Evolutionary conservation across 2,113 vertebrate species (phyloP).

Genomic region (Lipophrys pholis): DNA sequence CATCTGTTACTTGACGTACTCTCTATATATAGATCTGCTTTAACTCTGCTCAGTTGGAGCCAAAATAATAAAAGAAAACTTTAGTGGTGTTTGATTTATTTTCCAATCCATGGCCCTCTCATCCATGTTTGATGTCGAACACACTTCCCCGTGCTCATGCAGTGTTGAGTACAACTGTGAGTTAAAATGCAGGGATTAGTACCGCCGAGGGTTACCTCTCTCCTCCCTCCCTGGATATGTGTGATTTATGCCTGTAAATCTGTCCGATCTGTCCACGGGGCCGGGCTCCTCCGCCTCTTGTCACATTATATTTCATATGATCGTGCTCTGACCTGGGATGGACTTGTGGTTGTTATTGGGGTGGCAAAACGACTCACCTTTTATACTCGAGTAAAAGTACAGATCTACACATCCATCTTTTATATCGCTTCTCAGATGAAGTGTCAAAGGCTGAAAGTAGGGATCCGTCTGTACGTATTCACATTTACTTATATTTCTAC

Average conservation of each 20-base stretch:
- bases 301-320: conserved; percentile 16
- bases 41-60: conserved; percentile 1
- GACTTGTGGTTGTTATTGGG: conserved; percentile 25
- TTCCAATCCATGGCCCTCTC: conserved; percentile 27
- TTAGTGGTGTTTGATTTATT: conserved; percentile 53
- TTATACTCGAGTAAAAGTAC: too few relatives aligned
- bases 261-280: conserved; percentile 28
- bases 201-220: conserved; percentile 26
- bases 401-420: too few relatives aligned
- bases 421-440: too few relatives aligned
- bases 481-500: too few relatives aligned
- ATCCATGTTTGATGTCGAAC: conserved; percentile 54
- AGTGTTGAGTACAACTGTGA: conserved; percentile 35
- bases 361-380: too few relatives aligned
- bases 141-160: conserved; percentile 23
- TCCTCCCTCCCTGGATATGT: neutral
- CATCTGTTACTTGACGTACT: conserved; percentile 7
- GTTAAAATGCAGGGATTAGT: conserved; percentile 55
- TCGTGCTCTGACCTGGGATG: conserved; percentile 27
- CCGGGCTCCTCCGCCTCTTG: conserved; percentile 35
- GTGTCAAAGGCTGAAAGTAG: too few relatives aligned
- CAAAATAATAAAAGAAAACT: conserved; percentile 24
- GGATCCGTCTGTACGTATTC: too few relatives aligned
- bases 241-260: conserved; percentile 53
- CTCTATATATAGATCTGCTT: neutral